Evolutionary conservation across 2,797 vertebrate genomes (phyloP).

Genomic region (Leontocebus nigricollis): DNA sequence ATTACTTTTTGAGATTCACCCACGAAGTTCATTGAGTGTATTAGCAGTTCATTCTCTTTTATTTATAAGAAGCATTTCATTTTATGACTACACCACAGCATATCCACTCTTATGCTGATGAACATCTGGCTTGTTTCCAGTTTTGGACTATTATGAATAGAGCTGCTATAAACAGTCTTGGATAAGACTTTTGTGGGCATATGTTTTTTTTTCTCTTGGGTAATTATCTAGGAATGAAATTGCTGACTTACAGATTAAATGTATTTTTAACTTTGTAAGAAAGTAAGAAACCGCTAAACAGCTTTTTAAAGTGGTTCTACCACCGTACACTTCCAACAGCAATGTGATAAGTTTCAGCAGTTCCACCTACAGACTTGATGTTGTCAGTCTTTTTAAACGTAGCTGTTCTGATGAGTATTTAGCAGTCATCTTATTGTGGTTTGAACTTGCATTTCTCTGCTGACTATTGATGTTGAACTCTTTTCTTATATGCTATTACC

Average conservation of each 20-base stretch:
- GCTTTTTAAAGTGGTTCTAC: neutral
- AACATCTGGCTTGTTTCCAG: neutral
- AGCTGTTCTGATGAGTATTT: neutral
- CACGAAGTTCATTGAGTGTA: neutral
- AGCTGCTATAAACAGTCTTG: neutral
- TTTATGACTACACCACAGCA: neutral
- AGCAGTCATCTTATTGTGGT: neutral
- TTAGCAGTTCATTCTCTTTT: neutral
- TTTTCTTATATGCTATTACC: neutral
- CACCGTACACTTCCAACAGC: neutral
- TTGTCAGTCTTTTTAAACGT: neutral
- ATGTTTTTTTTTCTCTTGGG: constrained; percentile 29
- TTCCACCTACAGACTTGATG: neutral
- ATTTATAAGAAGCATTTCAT: neutral
- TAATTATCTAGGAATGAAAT: neutral
- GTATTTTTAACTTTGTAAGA: neutral
- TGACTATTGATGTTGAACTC: neutral
- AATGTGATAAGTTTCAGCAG: neutral
- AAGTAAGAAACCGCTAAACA: neutral
- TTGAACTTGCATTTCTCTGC: neutral
- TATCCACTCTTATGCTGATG: neutral
- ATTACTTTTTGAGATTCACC: neutral
- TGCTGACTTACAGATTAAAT: neutral
- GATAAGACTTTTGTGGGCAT: neutral
- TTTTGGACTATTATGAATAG: neutral